Evolutionary conservation across 2,888 invertebrate species (phyloP), one percentile per base, ranked within the genome.

Genomic region (Trichogramma evanescens): DNA sequence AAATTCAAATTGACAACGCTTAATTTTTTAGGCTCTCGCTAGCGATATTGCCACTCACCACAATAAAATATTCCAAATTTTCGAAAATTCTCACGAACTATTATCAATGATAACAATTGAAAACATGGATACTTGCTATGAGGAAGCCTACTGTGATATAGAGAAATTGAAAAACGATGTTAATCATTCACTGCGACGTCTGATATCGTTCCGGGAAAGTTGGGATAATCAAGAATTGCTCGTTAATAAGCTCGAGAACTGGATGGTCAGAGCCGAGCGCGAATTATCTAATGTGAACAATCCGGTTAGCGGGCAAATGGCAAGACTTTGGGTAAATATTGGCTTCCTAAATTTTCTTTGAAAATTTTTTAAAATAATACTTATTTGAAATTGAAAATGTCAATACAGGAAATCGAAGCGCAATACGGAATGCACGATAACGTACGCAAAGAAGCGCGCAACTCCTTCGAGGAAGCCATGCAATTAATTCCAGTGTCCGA

Each of bases 361-460:
- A 42, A 65, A 58, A 61, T 59, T 64, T 58, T 52, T 58, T 59
- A 42, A 39, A 13, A 9, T 55, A 38, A 42, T 7, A 50, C 50
- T n/a, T 9, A n/a, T 2, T 7, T 10, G 2, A 2, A 13, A 13
- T 13, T 13, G 1, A 2, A 13, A 13, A 13, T 13, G 13, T 13
- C 13, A 13, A 13, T 55, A 0, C 68, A 84, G 85, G 93, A 93
- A 78, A 77, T 93, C 51, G 92, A 91, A 76, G 93, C 92, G 0
- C 91, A 92, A 69, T 89, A 90, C 70, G 92, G 92, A 80, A 85
- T 92, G 39, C 85, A 92, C 74, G 91, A 89, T 67, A 87, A 86
- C 66, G 82, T 91, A 54, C 85, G 87, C 56, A 86, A 86, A 62
- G 89, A 91, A 67, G 86, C 89, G 0, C 85, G 86, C 13, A 81